A percentile compares a stretch with the other conserved stretches of the same genome.
Conservation (phyloP, 2,888 invertebrate species). For the Falcaria lacertinaria region DNA sequence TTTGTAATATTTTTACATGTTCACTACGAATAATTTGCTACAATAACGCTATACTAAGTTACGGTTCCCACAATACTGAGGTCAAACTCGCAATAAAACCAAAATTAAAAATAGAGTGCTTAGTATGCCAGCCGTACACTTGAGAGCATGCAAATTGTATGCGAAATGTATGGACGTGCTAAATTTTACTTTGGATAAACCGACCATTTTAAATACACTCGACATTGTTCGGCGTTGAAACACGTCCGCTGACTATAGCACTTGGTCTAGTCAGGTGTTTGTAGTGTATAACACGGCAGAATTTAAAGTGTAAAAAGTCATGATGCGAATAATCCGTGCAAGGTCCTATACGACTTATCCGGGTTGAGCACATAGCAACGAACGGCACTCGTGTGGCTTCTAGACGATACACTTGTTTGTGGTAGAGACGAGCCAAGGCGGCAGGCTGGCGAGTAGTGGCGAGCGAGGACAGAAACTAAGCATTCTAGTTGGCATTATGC, state of each 20-base stretch:
- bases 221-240: not conserved
- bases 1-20: not conserved
- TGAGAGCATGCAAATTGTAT: conserved; percentile 47
- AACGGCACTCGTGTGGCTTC: conserved; percentile 12
- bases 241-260: conserved; percentile 13
- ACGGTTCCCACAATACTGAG: conserved; percentile 20
- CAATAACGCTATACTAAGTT: not conserved
- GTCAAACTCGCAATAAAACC: conserved; percentile 25
- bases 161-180: conserved; percentile 31
- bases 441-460: conserved; percentile 34
- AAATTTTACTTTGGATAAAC: conserved; percentile 31
- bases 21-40: not conserved
- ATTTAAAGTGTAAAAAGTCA: conserved; percentile 15
- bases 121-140: conserved; percentile 49
- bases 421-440: conserved; percentile 33
- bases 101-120: conserved; percentile 43
- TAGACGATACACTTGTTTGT: conserved; percentile 24
- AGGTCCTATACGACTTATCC: conserved; percentile 20
- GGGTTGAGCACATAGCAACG: conserved; percentile 41
- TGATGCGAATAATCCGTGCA: conserved; percentile 7
- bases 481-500: conserved; percentile 8
- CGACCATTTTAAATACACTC: conserved; percentile 23
- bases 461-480: conserved; percentile 10
- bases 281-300: conserved; percentile 18
- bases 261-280: conserved; percentile 23